Base-by-base conservation (phyloP, 2,797 vertebrate genomes). In the Notamacropus eugenii region DNA sequence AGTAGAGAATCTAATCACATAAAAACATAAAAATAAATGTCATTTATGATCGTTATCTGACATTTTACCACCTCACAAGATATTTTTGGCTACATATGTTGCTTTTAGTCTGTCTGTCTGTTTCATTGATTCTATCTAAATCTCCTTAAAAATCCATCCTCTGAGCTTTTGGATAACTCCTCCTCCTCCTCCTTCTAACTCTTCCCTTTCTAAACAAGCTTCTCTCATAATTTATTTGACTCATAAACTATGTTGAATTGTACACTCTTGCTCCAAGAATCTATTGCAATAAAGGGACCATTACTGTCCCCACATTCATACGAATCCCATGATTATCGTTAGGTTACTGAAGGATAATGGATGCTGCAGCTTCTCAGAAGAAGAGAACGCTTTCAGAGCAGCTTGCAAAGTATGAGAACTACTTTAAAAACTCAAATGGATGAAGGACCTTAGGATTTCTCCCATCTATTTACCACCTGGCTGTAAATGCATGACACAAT, bases 1-100 rank as follows among this genome's bases (percentile, higher is more conserved):
- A 52, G 62, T 34, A 93, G 50, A 96, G 95, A 93, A 67, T 67
- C 5, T 90, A 95, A 92, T 56, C 34, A 93, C 59, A 29, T 56
- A 91, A 52, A 67, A 55, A 96, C 16, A 2, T 94, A 94, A 93
- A 67, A 0, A 29, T 90, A n/a, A 1, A 87, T 93, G 3, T 55
- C 19, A 82, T 67, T 10, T 55, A 54, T 94, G 34, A 54, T 27
- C 92, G 92, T 91, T 94, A 54, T 54, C n/a, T 95, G 91, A 67
- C 31, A 94, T 54, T 93, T 90, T 91, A 31, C 91, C 34, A 19
- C 5, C 5, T 14, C 14, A 67, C 5, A 6, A 67, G 34, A n/a
- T 16, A 67, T 67, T n/a, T 67, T 67, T n/a, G 34, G 13, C 4
- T 67, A 34, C 59, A 91, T 54, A 52, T 40, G 24, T 96, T 87